Evolutionary conservation across 2,797 vertebrate genomes (phyloP), one percentile per base, ranked within the genome.

Genomic region (Aeoliscus strigatus): DNA sequence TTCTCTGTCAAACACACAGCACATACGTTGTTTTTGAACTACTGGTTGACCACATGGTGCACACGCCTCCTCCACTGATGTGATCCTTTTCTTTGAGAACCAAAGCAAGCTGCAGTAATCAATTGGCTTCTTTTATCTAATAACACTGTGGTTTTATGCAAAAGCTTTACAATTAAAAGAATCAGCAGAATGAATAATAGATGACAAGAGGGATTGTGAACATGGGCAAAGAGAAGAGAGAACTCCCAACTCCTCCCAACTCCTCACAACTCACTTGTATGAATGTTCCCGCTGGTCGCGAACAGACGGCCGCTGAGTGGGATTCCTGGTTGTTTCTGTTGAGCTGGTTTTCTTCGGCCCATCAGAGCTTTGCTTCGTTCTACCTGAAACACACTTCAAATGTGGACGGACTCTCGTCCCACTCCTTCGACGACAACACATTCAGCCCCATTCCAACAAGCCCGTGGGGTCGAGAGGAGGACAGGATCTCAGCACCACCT

Each of bases 401-500:
- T 60, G 51, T 43, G 57, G 60, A 74, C 57, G 64, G 66, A 70
- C 62, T 76, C 73, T 75, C 66, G 48, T 51, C 47, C 50, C 39
- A 67, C 52, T 75, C 50, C 49, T 66, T 60, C 61, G 62, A 62
- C 62, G 71, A 60, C 65, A 76, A 40, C 52, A 60, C 39, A 57
- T 35, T 51, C 63, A 64, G 55, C 47, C 50, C 47, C 53, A 70
- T 53, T 76, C 62, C 48, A 56, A 23, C 39, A 51, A 74, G 27
- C 56, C 68, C 40, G 42, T 50, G 40, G 43, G 60, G 27, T 31
- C 14, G 14, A 9, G 32, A 56, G 48, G 64, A 67, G 30, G 45
- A 47, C 49, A 82, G 74, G 62, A 80, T 73, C 80, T 80, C 53
- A 88, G 62, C 80, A 73, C 86, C 88, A 89, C 86, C 88, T 80